Conservation (phyloP, 2,113 vertebrate genomes). For the Psammodynastes pulverulentus region DNA sequence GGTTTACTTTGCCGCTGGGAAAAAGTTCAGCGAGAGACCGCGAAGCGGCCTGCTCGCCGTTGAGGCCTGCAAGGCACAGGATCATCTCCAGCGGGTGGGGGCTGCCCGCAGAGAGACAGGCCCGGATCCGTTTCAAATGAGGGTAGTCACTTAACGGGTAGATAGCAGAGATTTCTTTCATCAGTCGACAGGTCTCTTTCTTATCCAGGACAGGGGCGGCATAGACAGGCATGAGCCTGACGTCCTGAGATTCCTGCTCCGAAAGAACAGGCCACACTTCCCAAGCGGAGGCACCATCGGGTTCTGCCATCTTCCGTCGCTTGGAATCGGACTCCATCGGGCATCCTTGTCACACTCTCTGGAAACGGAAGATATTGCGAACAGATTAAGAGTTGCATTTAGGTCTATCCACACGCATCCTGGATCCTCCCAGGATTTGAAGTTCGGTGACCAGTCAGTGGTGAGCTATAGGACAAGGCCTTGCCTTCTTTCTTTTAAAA, state of each 20-base stretch:
- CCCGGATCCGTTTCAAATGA: conserved; percentile 82
- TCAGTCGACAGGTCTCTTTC: conserved; percentile 76
- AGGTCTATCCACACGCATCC: too few species aligned
- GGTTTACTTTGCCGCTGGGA: conserved; percentile 38
- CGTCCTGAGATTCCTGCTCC: conserved; percentile 67
- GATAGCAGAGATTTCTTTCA: conserved; percentile 67
- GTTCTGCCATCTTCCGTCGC: conserved; percentile 48
- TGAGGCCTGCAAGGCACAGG: conserved; percentile 65
- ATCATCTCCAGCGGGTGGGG: conserved; percentile 75
- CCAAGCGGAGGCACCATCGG: conserved; percentile 57
- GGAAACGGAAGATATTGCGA: neutral
- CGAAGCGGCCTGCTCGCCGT: fast-evolving
- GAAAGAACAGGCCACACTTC: conserved; percentile 78
- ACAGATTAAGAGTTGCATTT: too few species aligned
- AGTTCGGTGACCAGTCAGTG: too few species aligned
- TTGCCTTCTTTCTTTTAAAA: too few species aligned
- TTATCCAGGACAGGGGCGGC: conserved; percentile 79
- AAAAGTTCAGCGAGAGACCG: conserved; percentile 62
- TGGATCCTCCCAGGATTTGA: too few species aligned
- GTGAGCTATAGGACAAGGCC: too few species aligned
- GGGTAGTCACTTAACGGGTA: conserved; percentile 69
- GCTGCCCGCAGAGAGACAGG: conserved; percentile 44
- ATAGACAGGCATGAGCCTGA: conserved; percentile 71
- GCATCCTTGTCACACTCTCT: neutral
- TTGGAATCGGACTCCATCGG: conserved; percentile 73